A percentile compares a stretch with the other conserved stretches of the same genome.
Conservation (phyloP, 2,113 vertebrate species). For the Sus scrofa region DNA sequence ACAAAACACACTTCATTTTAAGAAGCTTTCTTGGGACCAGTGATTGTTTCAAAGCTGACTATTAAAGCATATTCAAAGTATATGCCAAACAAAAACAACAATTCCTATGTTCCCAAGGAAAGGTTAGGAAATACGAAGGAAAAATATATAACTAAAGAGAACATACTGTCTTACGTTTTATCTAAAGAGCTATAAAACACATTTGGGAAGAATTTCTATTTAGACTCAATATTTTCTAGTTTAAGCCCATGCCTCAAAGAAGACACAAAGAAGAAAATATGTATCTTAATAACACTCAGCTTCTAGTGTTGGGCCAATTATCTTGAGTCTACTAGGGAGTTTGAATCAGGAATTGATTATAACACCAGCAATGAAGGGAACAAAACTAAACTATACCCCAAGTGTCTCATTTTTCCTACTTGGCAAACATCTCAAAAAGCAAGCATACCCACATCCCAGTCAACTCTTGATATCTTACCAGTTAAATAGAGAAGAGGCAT, state of each 20-base stretch:
- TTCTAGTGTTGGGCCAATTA: conserved; percentile 39
- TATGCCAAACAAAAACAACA: conserved; percentile 52
- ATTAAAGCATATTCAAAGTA: conserved; percentile 46
- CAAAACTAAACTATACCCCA: conserved; percentile 4
- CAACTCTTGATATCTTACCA: not conserved
- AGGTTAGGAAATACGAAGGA: not conserved
- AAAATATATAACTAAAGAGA: conserved; percentile 27
- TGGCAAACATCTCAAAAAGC: conserved; percentile 35
- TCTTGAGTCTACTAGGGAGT: not conserved
- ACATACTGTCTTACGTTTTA: conserved; percentile 47
- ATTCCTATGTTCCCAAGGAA: not conserved
- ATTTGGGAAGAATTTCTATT: conserved; percentile 49
- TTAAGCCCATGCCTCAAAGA: conserved; percentile 14
- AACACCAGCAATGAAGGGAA: not conserved
- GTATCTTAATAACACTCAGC: not conserved
- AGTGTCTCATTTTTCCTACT: not conserved
- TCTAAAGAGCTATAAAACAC: conserved; percentile 27
- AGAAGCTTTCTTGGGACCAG: conserved; percentile 39
- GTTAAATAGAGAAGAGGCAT: not conserved
- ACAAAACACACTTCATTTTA: conserved; percentile 18
- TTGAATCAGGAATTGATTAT: conserved; percentile 7
- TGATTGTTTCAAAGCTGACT: conserved; percentile 51
- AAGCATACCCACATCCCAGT: not conserved
- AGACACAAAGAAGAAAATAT: conserved; percentile 46
- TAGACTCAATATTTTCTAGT: conserved; percentile 50